Percentiles rank a stretch among this genome's conserved stretches.
Conservation (phyloP, 2,113 vertebrate genomes). For the Riparia riparia region DNA sequence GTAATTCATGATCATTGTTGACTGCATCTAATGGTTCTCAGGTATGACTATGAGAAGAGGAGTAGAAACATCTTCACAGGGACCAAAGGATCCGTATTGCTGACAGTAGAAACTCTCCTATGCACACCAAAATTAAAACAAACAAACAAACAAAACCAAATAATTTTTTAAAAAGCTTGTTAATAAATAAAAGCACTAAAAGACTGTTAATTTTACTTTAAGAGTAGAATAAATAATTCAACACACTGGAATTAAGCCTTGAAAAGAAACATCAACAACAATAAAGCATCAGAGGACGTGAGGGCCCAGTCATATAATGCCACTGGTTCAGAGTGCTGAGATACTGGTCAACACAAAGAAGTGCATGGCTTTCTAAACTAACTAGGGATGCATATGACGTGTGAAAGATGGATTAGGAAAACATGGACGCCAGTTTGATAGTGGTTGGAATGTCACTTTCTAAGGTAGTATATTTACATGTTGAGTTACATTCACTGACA, state of each 20-base stretch:
- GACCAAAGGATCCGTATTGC: neutral
- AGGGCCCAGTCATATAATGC: neutral
- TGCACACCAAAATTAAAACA: neutral
- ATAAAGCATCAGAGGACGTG: neutral
- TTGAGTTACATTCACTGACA: neutral
- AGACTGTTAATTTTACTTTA: neutral
- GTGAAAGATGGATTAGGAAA: neutral
- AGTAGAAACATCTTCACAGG: neutral
- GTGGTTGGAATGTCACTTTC: accelerated
- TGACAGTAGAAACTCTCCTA: neutral
- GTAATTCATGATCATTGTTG: neutral
- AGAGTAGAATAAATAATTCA: neutral
- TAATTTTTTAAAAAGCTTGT: accelerated
- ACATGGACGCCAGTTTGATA: neutral
- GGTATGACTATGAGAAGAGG: neutral
- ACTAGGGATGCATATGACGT: neutral
- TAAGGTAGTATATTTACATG: neutral
- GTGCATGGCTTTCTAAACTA: neutral
- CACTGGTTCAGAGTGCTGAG: accelerated
- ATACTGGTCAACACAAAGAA: neutral
- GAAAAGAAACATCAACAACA: neutral
- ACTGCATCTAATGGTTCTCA: neutral
- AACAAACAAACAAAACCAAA: neutral
- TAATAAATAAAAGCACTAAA: neutral
- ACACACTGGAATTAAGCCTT: neutral